phyloP scores from a whole-genome alignment of 1,140 invertebrate species.

The Akabosia matsudoensis region DNA sequence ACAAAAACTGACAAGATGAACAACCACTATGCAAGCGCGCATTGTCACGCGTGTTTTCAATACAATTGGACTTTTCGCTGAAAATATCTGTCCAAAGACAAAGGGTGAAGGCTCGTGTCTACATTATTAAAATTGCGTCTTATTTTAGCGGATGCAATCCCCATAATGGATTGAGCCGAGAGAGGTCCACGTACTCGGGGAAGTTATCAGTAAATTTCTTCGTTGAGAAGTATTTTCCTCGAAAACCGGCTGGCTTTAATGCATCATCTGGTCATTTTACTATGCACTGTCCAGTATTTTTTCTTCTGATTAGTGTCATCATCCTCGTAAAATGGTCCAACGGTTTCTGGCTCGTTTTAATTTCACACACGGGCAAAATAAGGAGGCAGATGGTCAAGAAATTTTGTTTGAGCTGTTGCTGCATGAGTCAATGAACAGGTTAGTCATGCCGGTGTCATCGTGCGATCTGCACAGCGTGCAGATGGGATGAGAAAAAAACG shows the following conservation, averaged over 20 bases:
- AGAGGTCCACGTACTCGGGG: too few species aligned
- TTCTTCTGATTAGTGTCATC: neutral
- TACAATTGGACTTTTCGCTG: too few species aligned
- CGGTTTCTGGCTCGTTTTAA: neutral
- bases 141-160: too few species aligned
- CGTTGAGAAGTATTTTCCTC: neutral
- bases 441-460: neutral
- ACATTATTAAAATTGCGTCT: too few species aligned
- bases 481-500: too few species aligned
- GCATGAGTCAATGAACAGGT: neutral
- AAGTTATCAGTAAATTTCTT: too few species aligned
- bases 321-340: neutral
- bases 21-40: neutral
- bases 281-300: neutral
- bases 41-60: neutral
- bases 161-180: too few species aligned
- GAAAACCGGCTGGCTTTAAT: neutral
- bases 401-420: neutral
- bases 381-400: neutral
- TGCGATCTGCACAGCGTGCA: too few species aligned
- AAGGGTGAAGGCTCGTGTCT: too few species aligned
- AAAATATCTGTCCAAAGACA: too few species aligned
- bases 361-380: neutral
- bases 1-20: neutral
- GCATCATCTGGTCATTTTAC: neutral